Conservation (phyloP, 2,113 vertebrate genomes). For the Oncorhynchus gorbuscha region DNA sequence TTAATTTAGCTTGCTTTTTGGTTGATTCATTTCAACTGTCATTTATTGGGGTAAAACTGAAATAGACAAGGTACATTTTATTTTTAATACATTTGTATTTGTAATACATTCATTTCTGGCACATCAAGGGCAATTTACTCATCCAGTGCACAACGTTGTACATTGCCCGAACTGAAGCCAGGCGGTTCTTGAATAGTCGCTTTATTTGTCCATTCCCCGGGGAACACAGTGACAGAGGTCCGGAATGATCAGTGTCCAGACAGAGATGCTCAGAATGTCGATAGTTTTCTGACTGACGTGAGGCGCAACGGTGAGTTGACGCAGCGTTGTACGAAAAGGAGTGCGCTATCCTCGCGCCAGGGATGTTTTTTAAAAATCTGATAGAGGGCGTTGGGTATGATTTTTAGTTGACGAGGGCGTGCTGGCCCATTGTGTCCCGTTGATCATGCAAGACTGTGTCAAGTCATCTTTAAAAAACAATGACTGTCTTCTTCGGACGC, state of each 20-base stretch:
- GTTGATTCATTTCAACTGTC: no score
- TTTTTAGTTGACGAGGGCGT: no score
- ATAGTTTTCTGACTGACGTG: constrained; percentile 8
- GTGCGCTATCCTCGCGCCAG: not conserved
- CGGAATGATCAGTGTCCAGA: not conserved
- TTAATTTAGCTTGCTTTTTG: no score
- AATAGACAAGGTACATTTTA: no score
- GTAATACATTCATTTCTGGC: no score
- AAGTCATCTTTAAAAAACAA: constrained; percentile 66
- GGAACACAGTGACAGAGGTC: constrained; percentile 22
- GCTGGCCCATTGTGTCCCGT: constrained; percentile 32
- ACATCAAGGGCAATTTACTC: no score
- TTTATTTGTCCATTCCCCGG: constrained; percentile 63
- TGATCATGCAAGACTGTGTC: constrained; percentile 28
- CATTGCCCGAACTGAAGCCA: constrained; percentile 20
- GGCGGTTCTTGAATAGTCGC: constrained; percentile 54
- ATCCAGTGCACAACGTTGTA: no score
- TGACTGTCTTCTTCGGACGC: constrained; percentile 64
- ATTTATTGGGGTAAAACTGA: no score
- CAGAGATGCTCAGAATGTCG: not conserved
- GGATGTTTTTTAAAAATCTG: not conserved
- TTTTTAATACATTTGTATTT: no score
- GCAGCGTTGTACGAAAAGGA: constrained; percentile 20
- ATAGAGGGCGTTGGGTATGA: not conserved
- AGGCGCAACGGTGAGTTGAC: not conserved